Percentiles rank a stretch among this genome's conserved stretches.
These are phyloP conservation scores for Bombus picipes DNA, from an alignment of 1,140 invertebrate species.

Conservation along the genomic window DNA sequence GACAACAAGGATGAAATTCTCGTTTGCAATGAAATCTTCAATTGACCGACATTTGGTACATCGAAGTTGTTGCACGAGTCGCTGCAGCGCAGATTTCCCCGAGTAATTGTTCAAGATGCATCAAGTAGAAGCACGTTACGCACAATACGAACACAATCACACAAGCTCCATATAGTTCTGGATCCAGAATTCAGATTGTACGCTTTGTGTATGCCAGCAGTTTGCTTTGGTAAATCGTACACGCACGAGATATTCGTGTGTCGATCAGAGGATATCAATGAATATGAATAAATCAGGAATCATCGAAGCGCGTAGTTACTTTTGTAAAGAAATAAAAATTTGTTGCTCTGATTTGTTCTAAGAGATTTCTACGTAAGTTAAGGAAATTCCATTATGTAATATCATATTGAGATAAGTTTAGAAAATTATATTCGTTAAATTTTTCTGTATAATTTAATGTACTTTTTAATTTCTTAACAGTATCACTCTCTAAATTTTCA, in stretches of 20 bases:
- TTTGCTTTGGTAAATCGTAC: not conserved
- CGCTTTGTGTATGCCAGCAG: not conserved
- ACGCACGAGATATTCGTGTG: not conserved
- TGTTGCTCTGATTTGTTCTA: not conserved
- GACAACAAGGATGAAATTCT: not conserved
- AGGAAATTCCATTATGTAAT: not conserved
- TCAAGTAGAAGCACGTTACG: not conserved
- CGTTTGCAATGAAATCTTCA: not conserved
- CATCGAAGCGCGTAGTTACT: not conserved
- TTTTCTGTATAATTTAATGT: no score
- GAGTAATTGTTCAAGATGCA: constrained; percentile 39
- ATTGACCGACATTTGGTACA: constrained; percentile 7
- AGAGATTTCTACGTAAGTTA: not conserved
- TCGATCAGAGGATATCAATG: not conserved
- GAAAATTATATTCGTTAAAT: no score
- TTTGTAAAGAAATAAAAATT: not conserved
- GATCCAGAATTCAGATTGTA: not conserved
- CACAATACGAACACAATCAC: not conserved
- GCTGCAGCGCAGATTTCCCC: constrained; percentile 3
- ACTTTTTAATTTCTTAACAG: no score
- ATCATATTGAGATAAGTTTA: not conserved
- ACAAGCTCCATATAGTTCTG: not conserved
- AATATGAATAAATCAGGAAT: not conserved
- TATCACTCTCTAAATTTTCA: no score
- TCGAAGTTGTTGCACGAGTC: constrained; percentile 11